Evolutionary conservation across 2,888 invertebrate species (phyloP).

Genomic region (Leptinotarsa juncta): DNA sequence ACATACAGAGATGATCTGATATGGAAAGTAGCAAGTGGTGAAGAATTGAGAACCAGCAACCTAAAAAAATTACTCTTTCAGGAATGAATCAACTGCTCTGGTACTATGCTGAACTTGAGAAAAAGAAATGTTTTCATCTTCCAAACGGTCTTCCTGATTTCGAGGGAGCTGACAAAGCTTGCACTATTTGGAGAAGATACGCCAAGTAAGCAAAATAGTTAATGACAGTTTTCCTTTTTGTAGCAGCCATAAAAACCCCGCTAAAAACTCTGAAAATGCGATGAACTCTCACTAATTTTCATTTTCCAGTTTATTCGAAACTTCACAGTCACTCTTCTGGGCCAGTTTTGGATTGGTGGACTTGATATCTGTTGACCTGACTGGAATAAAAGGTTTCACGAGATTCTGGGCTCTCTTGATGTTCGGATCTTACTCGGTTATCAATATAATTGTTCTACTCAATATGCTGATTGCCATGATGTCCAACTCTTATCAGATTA

Average conservation of each 20-base stretch:
- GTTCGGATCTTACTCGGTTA: slow-evolving; percentile 97
- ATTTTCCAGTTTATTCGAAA: slow-evolving; percentile 88
- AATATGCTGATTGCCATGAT: slow-evolving; percentile 99
- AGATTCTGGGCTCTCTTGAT: slow-evolving; percentile 96
- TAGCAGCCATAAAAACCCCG: too few species aligned
- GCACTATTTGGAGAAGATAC: slow-evolving; percentile 88
- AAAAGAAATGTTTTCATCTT: slow-evolving; percentile 84
- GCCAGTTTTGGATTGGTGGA: slow-evolving; percentile 97
- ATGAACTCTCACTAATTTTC: background rate
- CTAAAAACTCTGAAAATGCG: too few species aligned
- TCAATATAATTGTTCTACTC: slow-evolving; percentile 95
- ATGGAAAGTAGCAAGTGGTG: too few species aligned
- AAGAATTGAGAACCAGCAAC: too few species aligned
- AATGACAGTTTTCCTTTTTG: too few species aligned
- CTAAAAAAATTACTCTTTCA: slow-evolving; percentile 54
- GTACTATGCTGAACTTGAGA: slow-evolving; percentile 93
- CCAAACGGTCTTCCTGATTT: slow-evolving; percentile 83
- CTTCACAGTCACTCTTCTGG: slow-evolving; percentile 98
- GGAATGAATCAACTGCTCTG: slow-evolving; percentile 90
- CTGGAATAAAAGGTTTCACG: slow-evolving; percentile 95
- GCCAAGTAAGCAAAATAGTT: slow-evolving; percentile 74
- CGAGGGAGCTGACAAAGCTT: slow-evolving; percentile 85
- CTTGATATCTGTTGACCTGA: slow-evolving; percentile 91
- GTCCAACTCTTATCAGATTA: slow-evolving; percentile 98
- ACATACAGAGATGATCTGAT: too few species aligned